phyloP scores from a whole-genome alignment of 2,888 invertebrate genomes.

The Cacoxenus indagator region DNA sequence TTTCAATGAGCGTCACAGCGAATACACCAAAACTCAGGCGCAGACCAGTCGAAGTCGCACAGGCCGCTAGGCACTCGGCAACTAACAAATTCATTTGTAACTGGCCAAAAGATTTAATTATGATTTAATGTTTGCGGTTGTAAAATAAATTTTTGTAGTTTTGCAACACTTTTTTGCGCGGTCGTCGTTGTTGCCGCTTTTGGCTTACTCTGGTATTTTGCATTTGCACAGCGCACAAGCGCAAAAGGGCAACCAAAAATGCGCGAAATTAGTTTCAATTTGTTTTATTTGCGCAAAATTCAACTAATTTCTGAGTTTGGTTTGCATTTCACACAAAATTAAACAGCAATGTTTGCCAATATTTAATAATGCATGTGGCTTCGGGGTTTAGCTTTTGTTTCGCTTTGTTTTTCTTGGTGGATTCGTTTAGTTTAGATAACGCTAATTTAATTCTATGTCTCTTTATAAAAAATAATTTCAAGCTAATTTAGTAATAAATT shows the following conservation, averaged over 20 bases:
- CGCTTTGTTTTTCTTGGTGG: not conserved
- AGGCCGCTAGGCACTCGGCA: not conserved
- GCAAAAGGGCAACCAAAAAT: not conserved
- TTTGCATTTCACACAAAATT: not conserved
- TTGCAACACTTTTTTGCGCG: not conserved
- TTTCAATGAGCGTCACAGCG: not conserved
- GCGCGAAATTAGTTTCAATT: not conserved
- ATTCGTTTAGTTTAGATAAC: not conserved
- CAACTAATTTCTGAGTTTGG: not conserved
- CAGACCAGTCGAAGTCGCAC: not conserved
- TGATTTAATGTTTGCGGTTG: constrained; percentile 29
- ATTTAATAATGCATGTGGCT: not conserved
- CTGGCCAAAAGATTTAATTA: constrained; percentile 22
- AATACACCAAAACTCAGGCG: not conserved
- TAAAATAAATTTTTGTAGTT: constrained; percentile 17
- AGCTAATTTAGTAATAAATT: no score
- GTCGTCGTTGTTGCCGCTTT: not conserved
- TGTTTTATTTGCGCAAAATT: not conserved
- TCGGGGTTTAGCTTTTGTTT: not conserved
- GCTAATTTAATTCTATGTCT: not conserved
- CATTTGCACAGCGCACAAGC: not conserved
- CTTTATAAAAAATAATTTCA: no score
- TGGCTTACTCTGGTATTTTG: no score
- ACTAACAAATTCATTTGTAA: constrained; percentile 5
- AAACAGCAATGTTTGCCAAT: not conserved